Conservation (phyloP, 2,888 invertebrate genomes). For the Agelastica alni region DNA sequence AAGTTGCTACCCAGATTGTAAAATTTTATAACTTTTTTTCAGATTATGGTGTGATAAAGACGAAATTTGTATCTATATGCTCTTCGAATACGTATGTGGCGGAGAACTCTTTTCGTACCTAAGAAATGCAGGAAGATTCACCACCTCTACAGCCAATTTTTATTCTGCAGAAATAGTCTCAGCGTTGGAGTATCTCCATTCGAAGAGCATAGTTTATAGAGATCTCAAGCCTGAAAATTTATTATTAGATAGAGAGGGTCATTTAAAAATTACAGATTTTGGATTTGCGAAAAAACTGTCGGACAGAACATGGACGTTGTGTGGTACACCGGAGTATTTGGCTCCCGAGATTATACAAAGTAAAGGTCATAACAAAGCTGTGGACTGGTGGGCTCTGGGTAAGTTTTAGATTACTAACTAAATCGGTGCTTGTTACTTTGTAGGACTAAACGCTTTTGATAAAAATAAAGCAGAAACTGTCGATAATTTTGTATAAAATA, state of each 20-base stretch:
- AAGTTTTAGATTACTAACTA: too few relatives aligned
- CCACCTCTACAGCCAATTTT: slow-evolving; percentile 84
- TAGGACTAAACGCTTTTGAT: too few relatives aligned
- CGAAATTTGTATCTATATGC: slow-evolving; percentile 91
- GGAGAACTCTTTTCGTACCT: slow-evolving; percentile 97
- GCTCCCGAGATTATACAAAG: slow-evolving; percentile 97
- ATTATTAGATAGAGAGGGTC: slow-evolving; percentile 88
- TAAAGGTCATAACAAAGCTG: slow-evolving; percentile 97
- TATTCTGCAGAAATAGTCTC: slow-evolving; percentile 94
- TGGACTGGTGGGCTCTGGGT: slow-evolving; percentile 99
- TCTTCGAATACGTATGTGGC: slow-evolving; percentile 95
- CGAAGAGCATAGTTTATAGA: slow-evolving; percentile 82
- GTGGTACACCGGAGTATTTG: slow-evolving; percentile 96
- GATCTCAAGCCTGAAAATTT: slow-evolving; percentile 96
- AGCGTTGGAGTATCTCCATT: slow-evolving; percentile 92
- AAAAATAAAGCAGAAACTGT: too few relatives aligned
- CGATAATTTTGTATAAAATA: too few relatives aligned
- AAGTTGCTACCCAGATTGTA: too few relatives aligned
- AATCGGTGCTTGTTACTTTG: too few relatives aligned
- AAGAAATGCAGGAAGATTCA: slow-evolving; percentile 88
- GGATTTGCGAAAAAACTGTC: slow-evolving; percentile 95
- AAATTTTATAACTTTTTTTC: too few relatives aligned
- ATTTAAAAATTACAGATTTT: slow-evolving; percentile 96
- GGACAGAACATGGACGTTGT: slow-evolving; percentile 95
- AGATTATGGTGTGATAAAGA: slow-evolving; percentile 94